Evolutionary conservation across 2,888 invertebrate genomes (phyloP), one percentile per base, ranked within the genome.

Genomic region (Arge pagana): DNA sequence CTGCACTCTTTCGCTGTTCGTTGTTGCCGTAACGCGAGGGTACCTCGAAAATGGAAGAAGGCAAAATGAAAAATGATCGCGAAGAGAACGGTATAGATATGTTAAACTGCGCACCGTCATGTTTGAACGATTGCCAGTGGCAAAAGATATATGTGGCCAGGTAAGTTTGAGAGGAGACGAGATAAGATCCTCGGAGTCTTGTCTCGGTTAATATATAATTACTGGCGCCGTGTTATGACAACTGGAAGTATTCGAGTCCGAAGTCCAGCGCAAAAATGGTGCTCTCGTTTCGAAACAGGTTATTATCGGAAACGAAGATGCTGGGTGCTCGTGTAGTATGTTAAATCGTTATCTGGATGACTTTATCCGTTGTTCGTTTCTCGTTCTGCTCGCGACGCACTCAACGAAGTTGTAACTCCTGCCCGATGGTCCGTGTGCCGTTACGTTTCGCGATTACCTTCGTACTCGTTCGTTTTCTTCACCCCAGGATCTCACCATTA

Each of bases 221-320:
- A 33, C 33, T 45, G 33, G 33, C 33, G 45, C 45, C 33, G n/a
- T 45, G 45, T 45, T 45, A 45, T 45, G 45, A 45, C 45, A 45
- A 45, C 33, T 33, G 45, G 33, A n/a, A 45, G 30, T 45, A 21
- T 16, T 33, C 23, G 45, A n/a, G 15, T 7, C 42, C 11, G 15
- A 11, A 5, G n/a, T 33, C 13, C 33, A 33, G 10, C 31, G 23
- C 18, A 18, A 10, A 45, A 33, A 31, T 15, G 15, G 8, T 7
- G 7, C 18, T 23, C 45, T 45, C 45, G 45, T 33, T 45, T 33
- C 24, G 7, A 33, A 45, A 42, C 33, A 18, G 50, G 50, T 51
- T 43, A n/a, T n/a, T n/a, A 51, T 51, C 50, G 43, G 41, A 43
- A 43, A 51, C 43, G 42, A 36, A 51, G 50, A 31, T 33, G 50